phyloP scores from a whole-genome alignment of 1,140 invertebrate genomes.

The Lepidurus arcticus region DNA sequence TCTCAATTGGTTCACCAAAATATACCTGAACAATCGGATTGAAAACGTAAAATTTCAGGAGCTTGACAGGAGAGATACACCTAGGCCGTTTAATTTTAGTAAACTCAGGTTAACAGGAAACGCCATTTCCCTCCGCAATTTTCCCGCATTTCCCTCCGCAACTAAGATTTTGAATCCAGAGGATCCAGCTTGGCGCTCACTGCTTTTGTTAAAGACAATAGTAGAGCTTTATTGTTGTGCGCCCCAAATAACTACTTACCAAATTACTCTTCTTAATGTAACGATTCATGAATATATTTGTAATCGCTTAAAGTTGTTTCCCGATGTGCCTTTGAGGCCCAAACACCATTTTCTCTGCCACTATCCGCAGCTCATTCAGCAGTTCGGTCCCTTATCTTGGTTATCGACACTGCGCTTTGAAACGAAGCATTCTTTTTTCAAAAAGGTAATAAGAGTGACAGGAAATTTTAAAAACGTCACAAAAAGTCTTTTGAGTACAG shows the following conservation, averaged over 20 bases:
- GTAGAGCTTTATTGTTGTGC: background rate
- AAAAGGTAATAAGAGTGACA: too few relatives aligned
- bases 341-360: background rate
- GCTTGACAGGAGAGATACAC: background rate
- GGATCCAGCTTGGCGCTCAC: background rate
- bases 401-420: background rate
- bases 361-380: background rate
- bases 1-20: too few relatives aligned
- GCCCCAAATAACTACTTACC: background rate
- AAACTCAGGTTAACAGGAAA: background rate
- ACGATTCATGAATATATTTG: background rate
- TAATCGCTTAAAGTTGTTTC: background rate
- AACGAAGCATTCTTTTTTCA: too few relatives aligned
- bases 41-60: slow-evolving; percentile 1
- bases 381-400: background rate
- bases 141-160: background rate
- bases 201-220: background rate
- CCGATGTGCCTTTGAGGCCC: background rate
- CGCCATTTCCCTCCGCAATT: background rate
- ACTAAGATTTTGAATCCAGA: background rate
- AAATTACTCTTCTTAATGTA: background rate
- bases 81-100: background rate
- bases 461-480: too few relatives aligned
- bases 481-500: background rate
- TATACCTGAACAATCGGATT: slow-evolving; percentile 6